A percentile compares a stretch with the other conserved stretches of the same genome.
These are phyloP conservation scores for Ophion slaviceki DNA, from an alignment of 2,888 invertebrate genomes.

Conservation along the genomic window DNA sequence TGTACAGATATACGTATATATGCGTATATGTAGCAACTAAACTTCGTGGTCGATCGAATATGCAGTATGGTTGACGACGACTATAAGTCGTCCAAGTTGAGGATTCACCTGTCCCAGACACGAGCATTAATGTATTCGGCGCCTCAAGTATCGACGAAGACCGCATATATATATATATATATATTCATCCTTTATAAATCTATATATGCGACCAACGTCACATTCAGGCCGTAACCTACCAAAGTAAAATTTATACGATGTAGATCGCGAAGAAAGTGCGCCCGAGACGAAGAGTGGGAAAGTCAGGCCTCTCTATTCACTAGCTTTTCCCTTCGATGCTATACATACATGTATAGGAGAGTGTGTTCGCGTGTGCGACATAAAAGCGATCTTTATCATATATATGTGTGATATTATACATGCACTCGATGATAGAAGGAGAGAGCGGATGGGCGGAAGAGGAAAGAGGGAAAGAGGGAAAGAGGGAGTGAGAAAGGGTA, in stretches of 20 bases:
- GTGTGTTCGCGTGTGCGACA: not conserved
- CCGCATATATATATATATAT: conserved; percentile 19
- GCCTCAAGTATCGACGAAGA: conserved; percentile 73
- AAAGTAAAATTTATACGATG: conserved; percentile 65
- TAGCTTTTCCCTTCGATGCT: conserved; percentile 28
- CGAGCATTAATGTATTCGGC: conserved; percentile 76
- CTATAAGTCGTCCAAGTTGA: conserved; percentile 6
- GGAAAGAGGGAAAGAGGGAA: too few species aligned
- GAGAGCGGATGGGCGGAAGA: too few species aligned
- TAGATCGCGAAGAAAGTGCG: conserved; percentile 62
- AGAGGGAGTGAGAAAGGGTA: too few species aligned
- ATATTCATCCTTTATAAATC: conserved; percentile 40
- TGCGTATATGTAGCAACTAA: not conserved
- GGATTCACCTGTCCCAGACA: conserved; percentile 52
- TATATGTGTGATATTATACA: too few species aligned
- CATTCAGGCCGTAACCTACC: conserved; percentile 55
- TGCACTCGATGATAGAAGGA: too few species aligned
- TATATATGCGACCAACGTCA: conserved; percentile 63
- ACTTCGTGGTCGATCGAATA: conserved; percentile 4
- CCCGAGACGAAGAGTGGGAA: conserved; percentile 35
- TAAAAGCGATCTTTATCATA: conserved; percentile 25
- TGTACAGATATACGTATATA: too few species aligned
- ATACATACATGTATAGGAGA: conserved; percentile 15
- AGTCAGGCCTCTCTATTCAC: conserved; percentile 29
- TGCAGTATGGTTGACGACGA: too few species aligned